Conservation (phyloP, 35 echinoderm and acorn worm genomes). For the Strongylocentrotus purpuratus region DNA sequence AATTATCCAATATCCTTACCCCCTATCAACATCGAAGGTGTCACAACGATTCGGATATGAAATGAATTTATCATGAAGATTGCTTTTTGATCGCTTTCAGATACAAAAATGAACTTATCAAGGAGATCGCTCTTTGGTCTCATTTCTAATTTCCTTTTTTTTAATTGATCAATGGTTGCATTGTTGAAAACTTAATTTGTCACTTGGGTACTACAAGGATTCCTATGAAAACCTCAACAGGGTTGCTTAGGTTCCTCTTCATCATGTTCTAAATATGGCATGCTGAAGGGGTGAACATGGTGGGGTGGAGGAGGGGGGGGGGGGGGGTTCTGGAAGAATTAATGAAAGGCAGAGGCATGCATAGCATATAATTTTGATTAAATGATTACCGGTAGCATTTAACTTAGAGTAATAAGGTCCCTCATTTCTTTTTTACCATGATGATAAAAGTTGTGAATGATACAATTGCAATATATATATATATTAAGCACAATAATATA, state of each 20-base stretch:
- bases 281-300: background rate
- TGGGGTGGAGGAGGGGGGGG: background rate
- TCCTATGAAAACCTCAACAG: background rate
- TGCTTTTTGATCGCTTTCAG: too few relatives aligned
- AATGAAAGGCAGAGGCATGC: too few relatives aligned
- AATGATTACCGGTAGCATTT: too few relatives aligned
- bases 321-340: background rate
- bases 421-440: too few relatives aligned
- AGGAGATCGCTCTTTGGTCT: background rate
- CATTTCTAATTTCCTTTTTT: background rate
- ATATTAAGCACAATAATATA: too few relatives aligned
- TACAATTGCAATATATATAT: too few relatives aligned
- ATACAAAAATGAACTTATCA: background rate
- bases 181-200: background rate
- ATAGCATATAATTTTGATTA: too few relatives aligned
- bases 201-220: background rate
- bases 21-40: background rate
- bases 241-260: background rate
- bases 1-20: background rate
- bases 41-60: background rate
- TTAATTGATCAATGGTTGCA: background rate
- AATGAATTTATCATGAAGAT: too few relatives aligned
- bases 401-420: too few relatives aligned
- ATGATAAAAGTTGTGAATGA: too few relatives aligned
- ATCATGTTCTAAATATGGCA: background rate